A percentile compares a stretch with the other conserved stretches of the same genome.
Evolutionary conservation across 2,888 invertebrate genomes (phyloP).

Genomic region (Penaeus monodon): DNA sequence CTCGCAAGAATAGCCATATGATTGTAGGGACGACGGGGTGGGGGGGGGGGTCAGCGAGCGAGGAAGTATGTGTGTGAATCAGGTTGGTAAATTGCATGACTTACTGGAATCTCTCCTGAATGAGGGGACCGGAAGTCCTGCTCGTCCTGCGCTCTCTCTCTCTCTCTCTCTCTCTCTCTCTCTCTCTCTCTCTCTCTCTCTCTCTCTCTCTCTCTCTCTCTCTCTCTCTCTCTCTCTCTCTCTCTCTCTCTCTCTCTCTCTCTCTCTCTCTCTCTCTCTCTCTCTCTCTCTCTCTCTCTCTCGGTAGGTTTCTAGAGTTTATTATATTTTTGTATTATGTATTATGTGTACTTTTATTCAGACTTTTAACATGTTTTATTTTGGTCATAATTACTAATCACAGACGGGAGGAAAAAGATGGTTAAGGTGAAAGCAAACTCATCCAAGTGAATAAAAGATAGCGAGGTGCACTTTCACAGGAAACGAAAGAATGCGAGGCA

Average conservation of each 20-base stretch:
- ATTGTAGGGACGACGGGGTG: not conserved
- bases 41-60: not conserved
- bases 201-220: not conserved
- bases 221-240: not conserved
- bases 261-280: not conserved
- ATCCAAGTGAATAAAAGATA: too few species aligned
- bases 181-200: not conserved
- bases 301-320: not conserved
- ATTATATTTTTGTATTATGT: not conserved
- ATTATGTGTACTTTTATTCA: too few species aligned
- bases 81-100: too few species aligned
- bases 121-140: not conserved
- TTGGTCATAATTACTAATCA: too few species aligned
- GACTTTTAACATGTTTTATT: too few species aligned
- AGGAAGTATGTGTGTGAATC: conserved; percentile 11
- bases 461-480: too few species aligned
- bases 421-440: too few species aligned
- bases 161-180: conserved; percentile 7
- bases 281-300: not conserved
- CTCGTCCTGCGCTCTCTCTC: not conserved
- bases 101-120: too few species aligned
- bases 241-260: not conserved
- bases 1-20: not conserved
- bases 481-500: too few species aligned
- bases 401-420: too few species aligned